A percentile compares a stretch with the other conserved stretches of the same genome.
phyloP scores from a whole-genome alignment of 2,113 vertebrate genomes.

The Bolborhynchus lineola region DNA sequence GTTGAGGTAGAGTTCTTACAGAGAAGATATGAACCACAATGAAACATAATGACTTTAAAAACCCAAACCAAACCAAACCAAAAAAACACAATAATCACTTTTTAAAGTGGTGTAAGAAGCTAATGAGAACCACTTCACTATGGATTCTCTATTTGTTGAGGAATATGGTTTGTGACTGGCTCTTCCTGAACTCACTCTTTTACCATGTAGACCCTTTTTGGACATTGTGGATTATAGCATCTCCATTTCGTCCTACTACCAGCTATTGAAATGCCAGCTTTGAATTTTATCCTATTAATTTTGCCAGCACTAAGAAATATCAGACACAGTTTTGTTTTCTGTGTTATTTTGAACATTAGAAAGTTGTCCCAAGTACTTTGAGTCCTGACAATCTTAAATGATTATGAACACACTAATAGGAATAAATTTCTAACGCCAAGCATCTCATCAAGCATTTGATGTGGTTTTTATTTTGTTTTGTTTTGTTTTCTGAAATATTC shows the following conservation, averaged over 20 bases:
- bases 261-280: not conserved
- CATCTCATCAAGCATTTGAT: not conserved
- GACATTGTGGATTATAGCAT: not conserved
- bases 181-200: not conserved
- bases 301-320: not conserved
- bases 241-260: not conserved
- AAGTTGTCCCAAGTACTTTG: not conserved
- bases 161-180: not conserved
- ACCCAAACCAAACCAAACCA: rapidly evolving
- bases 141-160: not conserved
- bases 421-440: not conserved
- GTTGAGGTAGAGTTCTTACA: not conserved
- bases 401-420: not conserved
- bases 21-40: not conserved
- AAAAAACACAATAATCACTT: not conserved
- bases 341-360: not conserved
- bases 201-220: not conserved
- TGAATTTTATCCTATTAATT: not conserved
- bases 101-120: not conserved
- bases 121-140: not conserved
- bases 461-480: not conserved
- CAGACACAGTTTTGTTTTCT: not conserved
- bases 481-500: not conserved
- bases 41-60: not conserved
- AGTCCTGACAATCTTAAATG: not conserved